These are phyloP conservation scores for Peromyscus californicus DNA, from an alignment of 2,113 vertebrate genomes.

Conservation along the genomic window DNA sequence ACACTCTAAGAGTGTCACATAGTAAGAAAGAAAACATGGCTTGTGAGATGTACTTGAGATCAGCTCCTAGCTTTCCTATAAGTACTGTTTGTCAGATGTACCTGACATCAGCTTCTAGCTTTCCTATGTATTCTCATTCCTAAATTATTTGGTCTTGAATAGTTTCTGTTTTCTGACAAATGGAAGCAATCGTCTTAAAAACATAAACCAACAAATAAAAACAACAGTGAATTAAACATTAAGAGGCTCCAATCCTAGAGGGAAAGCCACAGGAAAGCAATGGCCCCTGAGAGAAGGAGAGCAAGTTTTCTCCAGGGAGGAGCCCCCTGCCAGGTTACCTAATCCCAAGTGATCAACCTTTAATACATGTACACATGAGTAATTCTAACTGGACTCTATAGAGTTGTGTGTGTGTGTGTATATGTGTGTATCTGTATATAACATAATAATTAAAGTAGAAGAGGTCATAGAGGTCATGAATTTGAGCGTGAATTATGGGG, in stretches of 20 bases:
- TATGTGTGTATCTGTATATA: neutral
- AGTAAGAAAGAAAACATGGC: neutral
- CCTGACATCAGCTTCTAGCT: neutral
- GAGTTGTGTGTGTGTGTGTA: neutral
- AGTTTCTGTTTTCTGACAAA: slow-evolving; percentile 16
- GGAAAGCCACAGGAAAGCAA: neutral
- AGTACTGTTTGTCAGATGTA: neutral
- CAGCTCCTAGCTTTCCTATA: neutral
- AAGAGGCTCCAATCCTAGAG: neutral
- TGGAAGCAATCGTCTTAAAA: neutral
- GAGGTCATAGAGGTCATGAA: neutral
- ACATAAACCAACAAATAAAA: neutral
- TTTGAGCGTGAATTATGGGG: neutral
- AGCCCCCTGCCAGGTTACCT: neutral
- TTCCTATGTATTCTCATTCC: neutral
- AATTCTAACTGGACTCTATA: neutral
- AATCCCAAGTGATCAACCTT: neutral
- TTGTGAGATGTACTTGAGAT: neutral
- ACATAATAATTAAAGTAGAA: neutral
- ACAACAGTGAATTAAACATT: neutral
- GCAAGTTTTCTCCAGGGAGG: neutral
- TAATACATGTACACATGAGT: neutral
- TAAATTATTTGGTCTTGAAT: neutral
- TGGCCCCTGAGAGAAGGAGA: too few relatives aligned
- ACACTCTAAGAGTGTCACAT: neutral